These are phyloP conservation scores for Serinus canaria DNA, from an alignment of 2,113 vertebrate genomes.

Conservation along the genomic window DNA sequence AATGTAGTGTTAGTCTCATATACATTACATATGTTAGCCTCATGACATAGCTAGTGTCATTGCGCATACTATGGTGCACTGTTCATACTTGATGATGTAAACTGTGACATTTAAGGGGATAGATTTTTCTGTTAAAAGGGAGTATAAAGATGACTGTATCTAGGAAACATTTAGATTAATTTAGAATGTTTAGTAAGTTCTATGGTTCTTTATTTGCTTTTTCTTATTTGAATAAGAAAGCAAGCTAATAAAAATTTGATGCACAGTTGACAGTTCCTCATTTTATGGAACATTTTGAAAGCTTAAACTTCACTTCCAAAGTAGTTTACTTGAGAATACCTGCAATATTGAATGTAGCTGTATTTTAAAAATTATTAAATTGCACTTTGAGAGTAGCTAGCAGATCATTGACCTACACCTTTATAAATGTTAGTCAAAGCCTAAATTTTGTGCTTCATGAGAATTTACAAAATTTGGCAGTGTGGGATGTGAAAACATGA, in stretches of 20 bases:
- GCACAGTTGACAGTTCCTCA: background rate
- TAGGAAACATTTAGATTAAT: conserved; percentile 11
- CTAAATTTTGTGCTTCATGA: background rate
- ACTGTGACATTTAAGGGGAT: background rate
- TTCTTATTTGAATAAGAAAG: background rate
- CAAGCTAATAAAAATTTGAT: background rate
- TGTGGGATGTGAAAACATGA: background rate
- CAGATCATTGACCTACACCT: background rate
- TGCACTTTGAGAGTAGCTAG: background rate
- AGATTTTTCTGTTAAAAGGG: background rate
- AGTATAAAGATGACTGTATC: background rate
- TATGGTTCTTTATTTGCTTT: background rate
- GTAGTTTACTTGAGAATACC: conserved; percentile 10
- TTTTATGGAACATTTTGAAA: background rate
- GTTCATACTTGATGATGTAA: background rate
- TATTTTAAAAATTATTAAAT: background rate
- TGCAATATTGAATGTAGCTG: background rate
- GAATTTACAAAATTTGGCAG: background rate
- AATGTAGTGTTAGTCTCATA: background rate
- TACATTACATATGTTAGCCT: background rate
- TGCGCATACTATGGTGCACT: background rate
- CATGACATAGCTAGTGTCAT: background rate
- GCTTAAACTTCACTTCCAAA: background rate
- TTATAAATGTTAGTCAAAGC: background rate
- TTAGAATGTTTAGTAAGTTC: background rate